Percentiles rank a stretch among this genome's conserved stretches.
Conservation (phyloP, 2,797 vertebrate genomes). For the Sarcophilus harrisii region DNA sequence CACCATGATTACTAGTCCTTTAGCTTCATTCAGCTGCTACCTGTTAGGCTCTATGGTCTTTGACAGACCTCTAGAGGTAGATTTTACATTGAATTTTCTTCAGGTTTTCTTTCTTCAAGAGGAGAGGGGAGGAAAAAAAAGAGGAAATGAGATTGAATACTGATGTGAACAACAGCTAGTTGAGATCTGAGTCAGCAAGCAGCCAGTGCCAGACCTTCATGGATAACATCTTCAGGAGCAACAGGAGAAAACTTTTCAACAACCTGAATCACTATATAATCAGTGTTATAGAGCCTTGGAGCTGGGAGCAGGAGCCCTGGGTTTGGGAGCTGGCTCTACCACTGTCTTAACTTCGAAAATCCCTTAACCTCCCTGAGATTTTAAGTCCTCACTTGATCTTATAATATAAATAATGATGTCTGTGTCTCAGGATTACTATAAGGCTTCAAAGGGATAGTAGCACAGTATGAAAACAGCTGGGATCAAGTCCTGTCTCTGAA, state of each 20-base stretch:
- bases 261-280: background rate
- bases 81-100: background rate
- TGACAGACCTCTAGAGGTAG: background rate
- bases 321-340: background rate
- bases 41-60: background rate
- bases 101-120: background rate
- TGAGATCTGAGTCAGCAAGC: background rate
- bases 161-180: background rate
- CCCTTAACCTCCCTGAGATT: background rate
- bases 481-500: background rate
- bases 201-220: background rate
- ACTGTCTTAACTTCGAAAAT: background rate
- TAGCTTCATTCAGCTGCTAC: background rate
- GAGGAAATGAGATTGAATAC: background rate
- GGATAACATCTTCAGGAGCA: fast-evolving
- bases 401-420: background rate
- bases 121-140: background rate
- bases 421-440: background rate
- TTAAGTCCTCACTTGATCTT: background rate
- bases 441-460: background rate
- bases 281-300: background rate
- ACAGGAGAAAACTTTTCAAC: background rate
- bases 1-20: background rate
- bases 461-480: background rate
- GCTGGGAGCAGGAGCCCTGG: background rate